These are phyloP conservation scores for Papilio demoleus DNA, from an alignment of 2,888 invertebrate genomes.

Conservation along the genomic window DNA sequence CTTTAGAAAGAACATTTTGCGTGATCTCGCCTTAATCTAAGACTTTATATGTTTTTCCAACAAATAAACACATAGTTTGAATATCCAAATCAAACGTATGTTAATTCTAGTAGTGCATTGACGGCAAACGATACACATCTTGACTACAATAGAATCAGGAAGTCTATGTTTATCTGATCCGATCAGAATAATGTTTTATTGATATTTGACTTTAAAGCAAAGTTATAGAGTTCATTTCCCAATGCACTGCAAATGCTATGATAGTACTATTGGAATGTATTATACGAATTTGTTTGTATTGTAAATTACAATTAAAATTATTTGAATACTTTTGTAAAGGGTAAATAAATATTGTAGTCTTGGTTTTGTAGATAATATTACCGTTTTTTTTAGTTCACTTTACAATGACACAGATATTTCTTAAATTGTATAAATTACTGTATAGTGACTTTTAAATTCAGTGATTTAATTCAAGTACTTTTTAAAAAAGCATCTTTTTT, in stretches of 20 bases:
- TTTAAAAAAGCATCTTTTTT: no score
- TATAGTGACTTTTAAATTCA: background rate
- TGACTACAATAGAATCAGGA: slow-evolving; percentile 38
- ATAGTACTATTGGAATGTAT: background rate
- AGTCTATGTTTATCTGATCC: slow-evolving; percentile 30
- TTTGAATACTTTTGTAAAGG: background rate
- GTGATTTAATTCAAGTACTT: background rate
- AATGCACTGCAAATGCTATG: background rate
- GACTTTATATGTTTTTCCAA: no score
- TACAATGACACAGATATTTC: no score
- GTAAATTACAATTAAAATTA: background rate
- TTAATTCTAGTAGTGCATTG: slow-evolving; percentile 5
- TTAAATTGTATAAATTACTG: background rate
- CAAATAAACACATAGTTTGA: no score
- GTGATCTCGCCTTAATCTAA: no score
- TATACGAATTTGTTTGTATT: background rate
- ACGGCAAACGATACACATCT: slow-evolving; percentile 16
- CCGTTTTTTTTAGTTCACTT: no score
- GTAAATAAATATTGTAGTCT: no score
- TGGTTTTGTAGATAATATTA: no score
- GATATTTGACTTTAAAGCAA: slow-evolving; percentile 3
- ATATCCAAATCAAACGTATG: slow-evolving; percentile 8
- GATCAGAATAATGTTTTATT: background rate
- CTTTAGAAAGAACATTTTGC: no score
- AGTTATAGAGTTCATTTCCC: slow-evolving; percentile 21